Percentiles rank a stretch among this genome's conserved stretches.
Conservation (phyloP, 2,888 invertebrate species). For the Drosophila anomalata region DNA sequence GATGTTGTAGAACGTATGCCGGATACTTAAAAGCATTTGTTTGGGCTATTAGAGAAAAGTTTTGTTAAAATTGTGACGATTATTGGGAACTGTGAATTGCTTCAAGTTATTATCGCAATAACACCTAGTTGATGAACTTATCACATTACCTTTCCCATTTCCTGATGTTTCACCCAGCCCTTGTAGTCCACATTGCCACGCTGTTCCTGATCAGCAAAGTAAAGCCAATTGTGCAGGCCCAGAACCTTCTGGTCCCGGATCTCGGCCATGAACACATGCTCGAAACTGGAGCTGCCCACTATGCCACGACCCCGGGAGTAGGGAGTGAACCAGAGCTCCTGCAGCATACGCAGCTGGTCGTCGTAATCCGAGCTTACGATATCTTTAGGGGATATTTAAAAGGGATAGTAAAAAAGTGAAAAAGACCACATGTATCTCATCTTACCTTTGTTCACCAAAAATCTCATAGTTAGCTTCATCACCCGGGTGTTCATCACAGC, state of each 20-base stretch:
- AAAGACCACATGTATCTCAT: too few species aligned
- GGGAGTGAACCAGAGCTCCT: conserved; percentile 78
- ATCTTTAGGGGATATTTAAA: conserved; percentile 37
- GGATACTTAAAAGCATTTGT: conserved; percentile 58
- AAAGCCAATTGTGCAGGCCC: conserved; percentile 80
- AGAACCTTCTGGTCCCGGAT: conserved; percentile 68
- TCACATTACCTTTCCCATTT: conserved; percentile 69
- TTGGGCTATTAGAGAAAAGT: conserved; percentile 47
- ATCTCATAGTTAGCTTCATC: conserved; percentile 77
- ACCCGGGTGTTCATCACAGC: conserved; percentile 73
- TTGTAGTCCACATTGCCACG: conserved; percentile 77
- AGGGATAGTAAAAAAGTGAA: neutral
- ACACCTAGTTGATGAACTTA: neutral
- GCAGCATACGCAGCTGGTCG: conserved; percentile 69
- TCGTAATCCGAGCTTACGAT: conserved; percentile 63
- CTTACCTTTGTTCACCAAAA: conserved; percentile 60
- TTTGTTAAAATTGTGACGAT: neutral
- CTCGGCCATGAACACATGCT: conserved; percentile 80
- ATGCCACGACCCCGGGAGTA: conserved; percentile 73
- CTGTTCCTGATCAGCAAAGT: conserved; percentile 78
- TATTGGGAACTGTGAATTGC: neutral
- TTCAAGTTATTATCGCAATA: neutral
- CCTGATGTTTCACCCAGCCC: conserved; percentile 66
- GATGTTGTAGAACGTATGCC: conserved; percentile 67
- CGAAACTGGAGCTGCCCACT: conserved; percentile 80